Evolutionary conservation across 2,888 invertebrate genomes (phyloP).

Genomic region (Nemapogon koenigi): DNA sequence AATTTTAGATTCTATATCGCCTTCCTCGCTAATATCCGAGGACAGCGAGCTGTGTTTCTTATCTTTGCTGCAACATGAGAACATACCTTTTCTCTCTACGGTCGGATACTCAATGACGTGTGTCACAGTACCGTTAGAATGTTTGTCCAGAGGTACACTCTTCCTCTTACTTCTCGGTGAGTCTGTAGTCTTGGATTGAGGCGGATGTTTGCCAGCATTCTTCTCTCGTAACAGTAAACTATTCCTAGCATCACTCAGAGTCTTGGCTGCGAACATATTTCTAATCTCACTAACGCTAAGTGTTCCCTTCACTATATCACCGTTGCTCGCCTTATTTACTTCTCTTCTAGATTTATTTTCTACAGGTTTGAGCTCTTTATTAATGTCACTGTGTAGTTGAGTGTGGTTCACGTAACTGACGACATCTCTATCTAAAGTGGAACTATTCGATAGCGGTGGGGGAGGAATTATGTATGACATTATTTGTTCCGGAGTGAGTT

Average conservation of each 20-base stretch:
- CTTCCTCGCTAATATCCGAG: conserved; percentile 41
- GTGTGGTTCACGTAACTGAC: conserved; percentile 45
- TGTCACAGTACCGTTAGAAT: conserved; percentile 36
- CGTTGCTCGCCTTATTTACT: conserved; percentile 35
- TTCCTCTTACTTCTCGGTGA: conserved; percentile 54
- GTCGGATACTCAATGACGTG: conserved; percentile 76
- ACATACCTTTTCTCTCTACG: conserved; percentile 74
- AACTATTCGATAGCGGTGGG: conserved; percentile 68
- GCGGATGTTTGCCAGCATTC: conserved; percentile 28
- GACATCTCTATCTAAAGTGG: conserved; percentile 48
- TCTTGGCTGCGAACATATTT: conserved; percentile 56
- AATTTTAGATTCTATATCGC: conserved; percentile 36
- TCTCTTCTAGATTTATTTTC: conserved; percentile 23
- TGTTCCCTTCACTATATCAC: conserved; percentile 63
- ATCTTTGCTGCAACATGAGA: conserved; percentile 73
- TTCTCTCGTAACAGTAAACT: conserved; percentile 56
- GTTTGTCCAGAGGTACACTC: conserved; percentile 42
- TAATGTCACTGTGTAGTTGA: conserved; percentile 38
- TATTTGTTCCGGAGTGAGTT: conserved; percentile 82
- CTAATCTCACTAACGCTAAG: conserved; percentile 62
- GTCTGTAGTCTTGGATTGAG: conserved; percentile 36
- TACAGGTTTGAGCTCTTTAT: conserved; percentile 27
- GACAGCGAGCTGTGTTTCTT: conserved; percentile 60
- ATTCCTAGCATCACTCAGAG: conserved; percentile 56
- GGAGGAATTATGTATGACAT: conserved; percentile 86